phyloP scores from a whole-genome alignment of 2,888 invertebrate genomes.

The Abscondita cerata region DNA sequence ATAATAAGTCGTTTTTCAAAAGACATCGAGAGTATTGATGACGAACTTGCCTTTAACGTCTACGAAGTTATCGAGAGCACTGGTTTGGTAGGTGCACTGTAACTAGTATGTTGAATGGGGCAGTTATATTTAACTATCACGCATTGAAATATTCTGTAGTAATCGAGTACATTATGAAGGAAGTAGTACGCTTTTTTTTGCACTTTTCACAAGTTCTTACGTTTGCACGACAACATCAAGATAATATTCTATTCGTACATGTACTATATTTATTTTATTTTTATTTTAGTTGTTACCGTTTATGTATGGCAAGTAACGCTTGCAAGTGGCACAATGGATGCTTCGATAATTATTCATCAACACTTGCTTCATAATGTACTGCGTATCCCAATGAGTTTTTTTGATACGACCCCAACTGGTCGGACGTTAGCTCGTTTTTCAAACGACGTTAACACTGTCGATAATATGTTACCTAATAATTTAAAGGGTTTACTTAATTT shows the following conservation, averaged over 20 bases:
- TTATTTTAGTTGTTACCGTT: conserved; percentile 28
- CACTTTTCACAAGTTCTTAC: too few relatives aligned
- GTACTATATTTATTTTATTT: conserved; percentile 4
- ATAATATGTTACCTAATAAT: conserved; percentile 62
- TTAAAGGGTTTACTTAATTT: conserved; percentile 20
- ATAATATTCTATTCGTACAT: too few relatives aligned
- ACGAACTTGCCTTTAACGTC: conserved; percentile 63
- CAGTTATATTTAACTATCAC: conserved; percentile 51
- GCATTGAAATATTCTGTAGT: background rate
- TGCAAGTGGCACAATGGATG: conserved; percentile 55
- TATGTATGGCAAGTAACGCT: conserved; percentile 58
- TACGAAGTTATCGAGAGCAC: conserved; percentile 58
- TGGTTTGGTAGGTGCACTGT: conserved; percentile 54
- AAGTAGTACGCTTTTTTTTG: background rate
- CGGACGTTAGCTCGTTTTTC: conserved; percentile 75
- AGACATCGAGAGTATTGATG: conserved; percentile 72
- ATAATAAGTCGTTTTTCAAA: conserved; percentile 73
- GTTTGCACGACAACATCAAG: too few relatives aligned
- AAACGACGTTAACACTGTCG: conserved; percentile 74
- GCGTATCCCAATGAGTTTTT: conserved; percentile 73
- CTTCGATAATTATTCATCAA: conserved; percentile 66
- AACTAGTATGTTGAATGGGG: conserved; percentile 29
- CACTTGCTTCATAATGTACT: conserved; percentile 66
- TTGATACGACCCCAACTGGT: conserved; percentile 78
- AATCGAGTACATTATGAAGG: conserved; percentile 28